A percentile compares a stretch with the other conserved stretches of the same genome.
These are phyloP conservation scores for Lepidocyrtinus sp. DNA, from an alignment of 2,888 invertebrate genomes.

Conservation along the genomic window DNA sequence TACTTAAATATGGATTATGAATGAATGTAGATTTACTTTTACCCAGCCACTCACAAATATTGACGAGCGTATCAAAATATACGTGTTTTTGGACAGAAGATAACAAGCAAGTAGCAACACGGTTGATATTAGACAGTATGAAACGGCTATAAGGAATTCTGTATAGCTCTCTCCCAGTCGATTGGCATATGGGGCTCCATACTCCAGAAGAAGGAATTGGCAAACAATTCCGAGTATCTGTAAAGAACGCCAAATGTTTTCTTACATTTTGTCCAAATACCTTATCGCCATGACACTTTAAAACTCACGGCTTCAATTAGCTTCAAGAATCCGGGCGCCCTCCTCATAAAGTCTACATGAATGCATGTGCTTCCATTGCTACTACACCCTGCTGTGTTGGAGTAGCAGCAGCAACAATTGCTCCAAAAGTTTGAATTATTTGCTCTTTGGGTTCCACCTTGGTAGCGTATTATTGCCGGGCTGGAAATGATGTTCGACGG, in stretches of 20 bases:
- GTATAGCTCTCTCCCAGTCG: constrained; percentile 86
- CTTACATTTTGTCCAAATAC: no score
- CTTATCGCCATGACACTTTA: no score
- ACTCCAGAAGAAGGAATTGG: constrained; percentile 85
- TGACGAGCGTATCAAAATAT: constrained; percentile 83
- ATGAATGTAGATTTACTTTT: not conserved
- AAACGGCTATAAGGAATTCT: constrained; percentile 85
- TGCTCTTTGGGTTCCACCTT: constrained; percentile 45
- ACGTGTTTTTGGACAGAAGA: constrained; percentile 84
- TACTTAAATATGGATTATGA: no score
- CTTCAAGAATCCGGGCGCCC: constrained; percentile 83
- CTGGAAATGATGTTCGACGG: constrained; percentile 68
- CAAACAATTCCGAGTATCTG: constrained; percentile 86
- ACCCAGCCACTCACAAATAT: constrained; percentile 81
- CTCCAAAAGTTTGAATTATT: constrained; percentile 38
- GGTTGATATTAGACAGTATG: constrained; percentile 86
- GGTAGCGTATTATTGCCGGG: constrained; percentile 62
- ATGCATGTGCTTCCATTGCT: constrained; percentile 88
- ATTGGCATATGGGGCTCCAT: constrained; percentile 82
- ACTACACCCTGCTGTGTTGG: constrained; percentile 83
- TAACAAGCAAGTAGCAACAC: constrained; percentile 83
- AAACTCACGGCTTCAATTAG: constrained; percentile 83
- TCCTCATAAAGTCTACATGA: constrained; percentile 82
- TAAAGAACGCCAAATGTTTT: no score
- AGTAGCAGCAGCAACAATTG: constrained; percentile 72